phyloP scores from a whole-genome alignment of 2,113 vertebrate species.

The Leuciscus idus region DNA sequence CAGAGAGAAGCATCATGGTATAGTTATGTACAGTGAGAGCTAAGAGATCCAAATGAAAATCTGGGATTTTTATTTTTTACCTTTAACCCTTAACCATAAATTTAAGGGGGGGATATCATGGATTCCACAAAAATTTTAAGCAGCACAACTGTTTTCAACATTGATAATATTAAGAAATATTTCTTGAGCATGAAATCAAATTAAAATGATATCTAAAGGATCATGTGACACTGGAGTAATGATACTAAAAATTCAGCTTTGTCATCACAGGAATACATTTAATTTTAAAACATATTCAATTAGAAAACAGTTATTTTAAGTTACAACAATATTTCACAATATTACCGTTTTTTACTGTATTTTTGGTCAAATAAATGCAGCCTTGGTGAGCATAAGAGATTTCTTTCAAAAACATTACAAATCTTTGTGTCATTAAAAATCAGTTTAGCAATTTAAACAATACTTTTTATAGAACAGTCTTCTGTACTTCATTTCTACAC shows the following conservation, averaged over 20 bases:
- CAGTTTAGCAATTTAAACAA: neutral
- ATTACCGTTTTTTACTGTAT: neutral
- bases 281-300: neutral
- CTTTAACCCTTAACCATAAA: neutral
- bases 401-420: neutral
- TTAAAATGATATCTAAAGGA: no score
- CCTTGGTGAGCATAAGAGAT: neutral
- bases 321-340: neutral
- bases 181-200: no score
- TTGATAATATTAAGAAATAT: neutral
- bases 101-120: no score
- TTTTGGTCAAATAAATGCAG: neutral
- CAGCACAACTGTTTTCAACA: neutral
- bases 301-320: neutral
- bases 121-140: neutral
- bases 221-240: neutral
- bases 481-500: neutral
- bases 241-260: neutral
- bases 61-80: neutral
- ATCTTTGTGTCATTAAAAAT: neutral
- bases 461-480: neutral
- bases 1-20: neutral
- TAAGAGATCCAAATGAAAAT: neutral
- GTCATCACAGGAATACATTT: neutral
- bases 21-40: neutral